Conservation (phyloP, 2,888 invertebrate species). For the Caenorhabditis sulstoni region DNA sequence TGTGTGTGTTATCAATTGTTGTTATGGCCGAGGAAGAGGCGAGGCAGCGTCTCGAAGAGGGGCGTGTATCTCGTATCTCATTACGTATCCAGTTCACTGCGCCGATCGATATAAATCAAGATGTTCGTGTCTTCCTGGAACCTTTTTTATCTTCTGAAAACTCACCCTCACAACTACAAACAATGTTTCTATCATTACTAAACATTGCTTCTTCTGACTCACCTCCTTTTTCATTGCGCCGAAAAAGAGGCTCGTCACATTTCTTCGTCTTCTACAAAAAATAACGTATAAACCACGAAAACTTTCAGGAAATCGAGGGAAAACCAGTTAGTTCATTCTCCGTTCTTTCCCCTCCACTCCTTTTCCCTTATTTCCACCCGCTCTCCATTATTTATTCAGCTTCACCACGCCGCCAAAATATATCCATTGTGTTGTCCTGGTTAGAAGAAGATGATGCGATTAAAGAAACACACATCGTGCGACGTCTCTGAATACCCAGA, state of each 20-base stretch:
- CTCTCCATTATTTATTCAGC: conserved; percentile 48
- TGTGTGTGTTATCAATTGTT: conserved; percentile 26
- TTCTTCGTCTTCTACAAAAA: no score
- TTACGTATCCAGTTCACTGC: conserved; percentile 13
- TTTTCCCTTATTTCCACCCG: neutral
- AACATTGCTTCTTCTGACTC: neutral
- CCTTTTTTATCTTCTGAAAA: neutral
- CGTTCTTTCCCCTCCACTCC: neutral
- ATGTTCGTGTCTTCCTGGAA: no score
- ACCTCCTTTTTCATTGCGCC: neutral
- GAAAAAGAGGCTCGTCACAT: no score
- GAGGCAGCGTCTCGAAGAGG: neutral
- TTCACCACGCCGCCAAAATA: conserved; percentile 30
- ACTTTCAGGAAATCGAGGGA: no score
- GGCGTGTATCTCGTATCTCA: neutral
- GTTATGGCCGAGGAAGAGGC: neutral
- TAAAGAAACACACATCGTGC: conserved; percentile 30
- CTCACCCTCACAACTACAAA: neutral
- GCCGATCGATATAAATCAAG: conserved; percentile 8
- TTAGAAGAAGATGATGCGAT: conserved; percentile 30
- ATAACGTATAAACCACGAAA: no score
- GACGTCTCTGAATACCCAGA: conserved; percentile 13
- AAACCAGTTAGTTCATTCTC: neutral
- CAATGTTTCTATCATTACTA: neutral
- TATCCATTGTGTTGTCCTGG: neutral